Conservation (phyloP, 1,140 invertebrate species). For the Halyomorpha halys region DNA sequence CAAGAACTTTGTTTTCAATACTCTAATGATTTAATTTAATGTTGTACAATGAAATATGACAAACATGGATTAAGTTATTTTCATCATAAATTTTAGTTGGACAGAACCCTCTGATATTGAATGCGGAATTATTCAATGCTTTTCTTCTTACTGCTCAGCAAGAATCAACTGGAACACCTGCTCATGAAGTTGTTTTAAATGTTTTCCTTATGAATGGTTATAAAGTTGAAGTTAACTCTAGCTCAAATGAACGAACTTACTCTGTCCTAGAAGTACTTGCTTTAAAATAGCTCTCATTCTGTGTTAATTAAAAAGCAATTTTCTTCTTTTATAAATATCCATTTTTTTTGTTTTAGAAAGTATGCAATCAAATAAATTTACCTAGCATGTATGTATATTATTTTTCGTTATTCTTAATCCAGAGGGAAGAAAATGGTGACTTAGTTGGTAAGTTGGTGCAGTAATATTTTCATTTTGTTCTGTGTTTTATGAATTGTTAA, state of each 20-base stretch:
- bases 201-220: conserved; percentile 76
- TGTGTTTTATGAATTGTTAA: conserved; percentile 22
- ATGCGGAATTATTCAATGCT: conserved; percentile 68
- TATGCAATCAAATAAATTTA: conserved; percentile 63
- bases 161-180: conserved; percentile 61
- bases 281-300: not conserved
- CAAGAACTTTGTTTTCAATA: not conserved
- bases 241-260: conserved; percentile 70
- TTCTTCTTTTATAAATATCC: not conserved
- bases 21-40: too few species aligned
- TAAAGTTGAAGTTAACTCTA: conserved; percentile 69
- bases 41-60: too few species aligned
- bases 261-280: conserved; percentile 59
- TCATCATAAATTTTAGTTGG: conserved; percentile 53
- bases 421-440: conserved; percentile 60
- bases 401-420: conserved; percentile 79
- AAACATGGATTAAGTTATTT: not conserved
- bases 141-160: conserved; percentile 86
- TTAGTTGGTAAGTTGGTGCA: conserved; percentile 43
- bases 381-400: conserved; percentile 66
- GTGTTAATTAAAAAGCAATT: not conserved
- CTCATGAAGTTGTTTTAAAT: conserved; percentile 64
- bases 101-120: conserved; percentile 66
- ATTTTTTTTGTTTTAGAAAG: conserved; percentile 46
- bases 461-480: not conserved